A percentile compares a stretch with the other conserved stretches of the same genome.
Conservation (phyloP, 2,113 vertebrate genomes). For the Mugil cephalus region DNA sequence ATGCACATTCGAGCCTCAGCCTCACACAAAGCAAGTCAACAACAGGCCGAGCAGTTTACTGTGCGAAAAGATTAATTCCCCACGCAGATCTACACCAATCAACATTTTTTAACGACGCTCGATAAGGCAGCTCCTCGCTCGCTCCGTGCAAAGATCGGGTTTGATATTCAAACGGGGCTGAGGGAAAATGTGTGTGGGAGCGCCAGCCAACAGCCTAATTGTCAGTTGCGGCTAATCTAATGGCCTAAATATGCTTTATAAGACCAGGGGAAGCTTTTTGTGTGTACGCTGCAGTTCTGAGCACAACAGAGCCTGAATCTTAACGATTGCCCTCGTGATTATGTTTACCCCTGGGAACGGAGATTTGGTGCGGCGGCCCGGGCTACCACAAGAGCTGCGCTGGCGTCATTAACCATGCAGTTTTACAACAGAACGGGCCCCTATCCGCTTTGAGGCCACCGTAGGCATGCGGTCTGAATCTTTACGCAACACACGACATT, state of each 20-base stretch:
- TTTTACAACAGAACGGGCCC: constrained; percentile 48
- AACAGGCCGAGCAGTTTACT: background rate
- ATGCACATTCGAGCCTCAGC: constrained; percentile 4
- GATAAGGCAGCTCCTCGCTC: constrained; percentile 16
- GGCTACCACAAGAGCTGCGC: constrained; percentile 47
- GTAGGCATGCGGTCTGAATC: constrained; percentile 30
- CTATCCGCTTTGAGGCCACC: constrained; percentile 38
- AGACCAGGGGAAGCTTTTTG: constrained; percentile 36
- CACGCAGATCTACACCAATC: background rate
- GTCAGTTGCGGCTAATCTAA: constrained; percentile 65
- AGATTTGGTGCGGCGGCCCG: constrained; percentile 31
- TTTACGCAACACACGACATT: constrained; percentile 62
- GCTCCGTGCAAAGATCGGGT: constrained; percentile 39
- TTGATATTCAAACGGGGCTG: constrained; percentile 29
- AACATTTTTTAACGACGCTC: constrained; percentile 25
- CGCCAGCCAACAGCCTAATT: constrained; percentile 57
- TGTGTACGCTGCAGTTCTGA: constrained; percentile 53
- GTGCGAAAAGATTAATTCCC: background rate
- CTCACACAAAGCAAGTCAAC: background rate
- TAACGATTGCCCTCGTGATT: constrained; percentile 47
- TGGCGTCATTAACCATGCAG: constrained; percentile 54
- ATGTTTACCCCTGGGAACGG: constrained; percentile 41
- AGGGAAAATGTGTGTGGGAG: constrained; percentile 39
- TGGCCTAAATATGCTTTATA: constrained; percentile 68
- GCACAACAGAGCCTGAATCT: constrained; percentile 54